Base-by-base conservation (phyloP, 2,888 invertebrate genomes). In the Nomada lathburiana region DNA sequence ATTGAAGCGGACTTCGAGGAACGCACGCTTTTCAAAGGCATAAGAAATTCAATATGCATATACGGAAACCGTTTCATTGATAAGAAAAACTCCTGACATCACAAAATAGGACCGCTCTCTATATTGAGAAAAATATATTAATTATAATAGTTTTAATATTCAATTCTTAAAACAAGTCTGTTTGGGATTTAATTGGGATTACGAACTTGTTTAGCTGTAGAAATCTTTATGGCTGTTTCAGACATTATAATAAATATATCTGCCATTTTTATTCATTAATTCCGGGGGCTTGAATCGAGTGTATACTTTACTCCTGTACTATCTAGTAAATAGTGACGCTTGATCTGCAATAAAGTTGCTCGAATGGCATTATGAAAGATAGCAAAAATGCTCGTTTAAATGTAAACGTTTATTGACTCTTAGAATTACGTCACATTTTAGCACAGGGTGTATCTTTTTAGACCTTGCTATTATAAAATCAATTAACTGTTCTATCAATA, bases 401-500 rank as follows among this genome's bases (percentile, higher is more conserved):
- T 57, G 36, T 20, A 74, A 80, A 80, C 11, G 65, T 70, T 67
- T 60, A 73, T 83, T 83, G 42, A 44, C 50, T 1, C 55, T 59
- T 1, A 11, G 16, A n/a, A 69, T 63, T 16, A n/a, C n/a, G 42
- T 57, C 18, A 7, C 18, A 55, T 44, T 3, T 47, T 36, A 2
- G 50, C n/a, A 53, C 1, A 55, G 13, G 55, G 29, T 62, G 26
- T 16, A 60, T 55, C 20, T 44, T 69, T 16, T 20, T 5, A 16
- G 2, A 44, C 29, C 57, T 52, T 60, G 36, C 7, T 63, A 59
- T 47, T 29, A 72, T 62, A 55, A 70, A 76, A 76, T 90, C 64
- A 87, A 77, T 76, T 88, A 65, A 86, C 13, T 67, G 77, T 42
- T 65, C 76, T 85, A 55, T 63, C 60, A 36, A 78, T 36, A 29